Evolutionary conservation across 2,797 vertebrate genomes (phyloP).

Genomic region (Vultur gryphus): DNA sequence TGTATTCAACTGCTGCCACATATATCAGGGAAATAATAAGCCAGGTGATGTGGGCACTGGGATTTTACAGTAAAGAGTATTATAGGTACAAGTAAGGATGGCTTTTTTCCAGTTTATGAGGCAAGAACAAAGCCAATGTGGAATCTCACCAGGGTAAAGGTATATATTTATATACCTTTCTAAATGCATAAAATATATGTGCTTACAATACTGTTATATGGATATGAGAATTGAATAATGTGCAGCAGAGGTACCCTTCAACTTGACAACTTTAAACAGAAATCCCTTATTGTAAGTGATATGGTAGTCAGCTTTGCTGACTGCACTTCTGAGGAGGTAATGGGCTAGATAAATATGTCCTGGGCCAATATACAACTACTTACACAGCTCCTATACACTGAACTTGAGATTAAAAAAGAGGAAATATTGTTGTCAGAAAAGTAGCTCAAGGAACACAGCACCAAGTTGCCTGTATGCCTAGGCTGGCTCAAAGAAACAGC

Average conservation of each 20-base stretch:
- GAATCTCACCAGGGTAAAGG: not conserved
- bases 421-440: not conserved
- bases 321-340: not conserved
- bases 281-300: not conserved
- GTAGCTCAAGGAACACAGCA: not conserved
- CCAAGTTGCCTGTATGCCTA: rapidly evolving
- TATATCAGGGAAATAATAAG: not conserved
- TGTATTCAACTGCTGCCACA: not conserved
- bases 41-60: not conserved
- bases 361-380: not conserved
- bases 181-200: not conserved
- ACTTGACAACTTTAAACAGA: not conserved
- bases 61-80: not conserved
- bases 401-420: not conserved
- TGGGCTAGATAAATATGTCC: not conserved
- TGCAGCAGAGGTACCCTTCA: not conserved
- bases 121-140: not conserved
- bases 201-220: not conserved
- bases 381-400: not conserved
- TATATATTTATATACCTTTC: not conserved
- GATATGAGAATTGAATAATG: not conserved
- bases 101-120: not conserved
- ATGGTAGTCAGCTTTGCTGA: not conserved
- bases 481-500: not conserved
- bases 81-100: not conserved